phyloP scores from a whole-genome alignment of 2,888 invertebrate species.

The Bombylius major region DNA sequence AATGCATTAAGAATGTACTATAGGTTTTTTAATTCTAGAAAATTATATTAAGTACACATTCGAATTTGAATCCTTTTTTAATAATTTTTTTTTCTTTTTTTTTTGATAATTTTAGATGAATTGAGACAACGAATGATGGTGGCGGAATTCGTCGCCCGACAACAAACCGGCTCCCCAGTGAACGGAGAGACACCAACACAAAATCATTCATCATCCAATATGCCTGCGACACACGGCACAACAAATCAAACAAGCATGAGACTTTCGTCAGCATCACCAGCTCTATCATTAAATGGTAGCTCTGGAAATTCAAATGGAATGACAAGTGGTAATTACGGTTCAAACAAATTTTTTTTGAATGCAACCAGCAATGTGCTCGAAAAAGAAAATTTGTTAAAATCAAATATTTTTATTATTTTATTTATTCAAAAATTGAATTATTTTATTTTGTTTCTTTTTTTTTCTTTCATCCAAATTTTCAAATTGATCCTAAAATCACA shows the following conservation, averaged over 20 bases:
- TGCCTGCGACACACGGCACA: conserved; percentile 18
- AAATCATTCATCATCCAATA: conserved; percentile 37
- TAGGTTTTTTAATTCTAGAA: too few relatives aligned
- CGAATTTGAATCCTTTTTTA: too few relatives aligned
- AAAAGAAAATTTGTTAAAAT: too few relatives aligned
- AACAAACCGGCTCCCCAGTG: conserved; percentile 54
- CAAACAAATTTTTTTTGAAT: not conserved
- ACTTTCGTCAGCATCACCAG: conserved; percentile 35
- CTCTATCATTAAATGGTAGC: conserved; percentile 35
- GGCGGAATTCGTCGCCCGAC: conserved; percentile 72
- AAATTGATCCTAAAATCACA: too few relatives aligned
- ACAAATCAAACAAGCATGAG: conserved; percentile 21
- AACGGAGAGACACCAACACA: conserved; percentile 49
- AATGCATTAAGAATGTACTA: too few relatives aligned
- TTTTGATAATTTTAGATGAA: conserved; percentile 13
- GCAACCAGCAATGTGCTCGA: too few relatives aligned
- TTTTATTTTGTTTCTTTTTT: too few relatives aligned
- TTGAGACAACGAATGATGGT: conserved; percentile 62
- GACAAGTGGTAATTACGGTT: not conserved
- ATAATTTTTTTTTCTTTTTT: not conserved
- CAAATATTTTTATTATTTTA: too few relatives aligned
- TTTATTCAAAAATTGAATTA: too few relatives aligned
- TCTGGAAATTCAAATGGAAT: conserved; percentile 24
- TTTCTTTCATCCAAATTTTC: too few relatives aligned
- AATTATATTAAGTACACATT: too few relatives aligned